Base-by-base conservation (phyloP, 1,140 invertebrate species). In the Ceratina calcarata region DNA sequence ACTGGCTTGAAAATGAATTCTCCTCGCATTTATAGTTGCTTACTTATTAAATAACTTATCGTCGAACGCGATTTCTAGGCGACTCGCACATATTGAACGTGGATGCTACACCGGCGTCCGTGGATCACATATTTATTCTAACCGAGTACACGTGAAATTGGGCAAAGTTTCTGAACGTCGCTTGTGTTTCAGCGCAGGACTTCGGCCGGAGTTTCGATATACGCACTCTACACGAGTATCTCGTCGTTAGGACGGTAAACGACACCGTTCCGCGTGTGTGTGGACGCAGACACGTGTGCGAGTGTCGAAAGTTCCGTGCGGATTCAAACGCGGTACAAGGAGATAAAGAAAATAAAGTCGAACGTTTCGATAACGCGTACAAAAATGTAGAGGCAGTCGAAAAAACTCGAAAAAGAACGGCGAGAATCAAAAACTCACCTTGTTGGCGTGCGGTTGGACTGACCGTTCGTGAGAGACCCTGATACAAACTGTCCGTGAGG, bases 401-500 rank as follows among this genome's bases (percentile, higher is more conserved):
- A 53, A 68, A 67, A 15, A 67, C 10, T 6, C 12, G 20, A n/a
- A 55, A 78, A 45, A 78, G 73, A 72, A n/a, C 32, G 61, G 58
- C 66, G 57, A 68, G 18, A 60, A 3, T n/a, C 27, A 78, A 78
- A 71, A 68, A 86, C 90, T 91, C 87, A 92, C 92, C 92, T 92
- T 91, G 91, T 83, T 89, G 89, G 87, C 89, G 91, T 82, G 83
- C 78, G 82, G 89, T 89, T 83, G 88, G 78, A 84, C 87, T 87
- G 81, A 89, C 88, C 82, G 86, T 86, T 83, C 70, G 86, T 80
- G 87, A 45, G 81, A 92, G 82, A 87, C 88, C 80, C 81, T 79
- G 81, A 70, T 86, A 89, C 74, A 85, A 86, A 78, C 86, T 86
- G 73, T 88, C 85, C 76, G 84, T 80, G 69, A 91, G 83, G 70